Evolutionary conservation across 2,797 vertebrate genomes (phyloP).

Genomic region (Otolemur crassicaudatus): DNA sequence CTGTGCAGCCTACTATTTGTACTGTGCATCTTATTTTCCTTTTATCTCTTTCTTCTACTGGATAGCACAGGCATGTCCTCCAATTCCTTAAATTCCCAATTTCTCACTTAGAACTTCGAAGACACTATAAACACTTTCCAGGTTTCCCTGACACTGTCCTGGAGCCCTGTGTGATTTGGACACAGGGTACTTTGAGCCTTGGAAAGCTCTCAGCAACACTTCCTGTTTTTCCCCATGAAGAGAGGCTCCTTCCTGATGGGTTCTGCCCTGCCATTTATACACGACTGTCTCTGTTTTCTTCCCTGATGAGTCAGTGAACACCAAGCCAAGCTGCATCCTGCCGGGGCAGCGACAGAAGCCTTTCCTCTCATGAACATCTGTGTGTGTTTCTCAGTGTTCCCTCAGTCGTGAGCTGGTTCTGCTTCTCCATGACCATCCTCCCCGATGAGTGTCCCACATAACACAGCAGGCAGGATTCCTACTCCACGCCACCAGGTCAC

Average conservation of each 20-base stretch:
- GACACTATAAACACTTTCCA: not conserved
- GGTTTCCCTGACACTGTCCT: not conserved
- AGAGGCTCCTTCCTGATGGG: not conserved
- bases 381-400: not conserved
- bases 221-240: not conserved
- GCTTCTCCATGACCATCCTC: not conserved
- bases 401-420: not conserved
- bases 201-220: not conserved
- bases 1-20: not conserved
- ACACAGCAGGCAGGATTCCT: not conserved
- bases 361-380: not conserved
- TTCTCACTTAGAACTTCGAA: not conserved
- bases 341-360: not conserved
- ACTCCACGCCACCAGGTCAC: too few species aligned
- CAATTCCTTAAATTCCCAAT: not conserved
- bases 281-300: not conserved
- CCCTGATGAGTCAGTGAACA: not conserved
- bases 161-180: not conserved
- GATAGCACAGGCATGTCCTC: not conserved
- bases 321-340: not conserved
- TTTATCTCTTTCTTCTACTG: not conserved
- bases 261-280: not conserved
- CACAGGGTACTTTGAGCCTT: not conserved
- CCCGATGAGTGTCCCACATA: not conserved
- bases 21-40: not conserved